Conservation (phyloP, 2,113 vertebrate species). For the Balaeniceps rex region DNA sequence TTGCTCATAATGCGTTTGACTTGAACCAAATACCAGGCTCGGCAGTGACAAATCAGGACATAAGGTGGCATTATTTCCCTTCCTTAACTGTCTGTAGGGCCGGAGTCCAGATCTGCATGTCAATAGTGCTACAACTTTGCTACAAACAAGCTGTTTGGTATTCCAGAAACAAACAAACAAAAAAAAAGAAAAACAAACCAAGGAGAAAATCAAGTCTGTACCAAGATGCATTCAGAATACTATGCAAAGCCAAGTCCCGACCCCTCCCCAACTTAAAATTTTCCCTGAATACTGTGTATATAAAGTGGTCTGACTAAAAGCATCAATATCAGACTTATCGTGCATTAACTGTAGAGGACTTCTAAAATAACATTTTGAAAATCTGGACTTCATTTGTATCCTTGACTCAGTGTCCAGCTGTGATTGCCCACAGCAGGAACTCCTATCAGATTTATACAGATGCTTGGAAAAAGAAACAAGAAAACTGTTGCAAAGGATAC, state of each 20-base stretch:
- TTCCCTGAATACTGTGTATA: background rate
- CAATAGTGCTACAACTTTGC: background rate
- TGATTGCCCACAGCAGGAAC: background rate
- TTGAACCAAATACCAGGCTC: background rate
- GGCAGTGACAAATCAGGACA: conserved; percentile 63
- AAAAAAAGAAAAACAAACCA: background rate
- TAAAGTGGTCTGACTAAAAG: background rate
- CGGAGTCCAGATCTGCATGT: background rate
- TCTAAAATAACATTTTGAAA: background rate
- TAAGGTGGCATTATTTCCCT: conserved; percentile 68
- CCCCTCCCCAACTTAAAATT: background rate
- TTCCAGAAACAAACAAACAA: background rate
- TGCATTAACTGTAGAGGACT: background rate
- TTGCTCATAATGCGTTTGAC: background rate
- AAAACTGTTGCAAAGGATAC: background rate
- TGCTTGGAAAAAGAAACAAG: background rate
- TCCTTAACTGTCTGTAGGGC: background rate
- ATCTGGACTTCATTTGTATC: background rate
- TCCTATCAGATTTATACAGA: background rate
- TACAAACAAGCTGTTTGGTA: background rate
- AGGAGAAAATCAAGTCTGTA: background rate
- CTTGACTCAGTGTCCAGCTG: background rate
- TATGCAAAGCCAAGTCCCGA: background rate
- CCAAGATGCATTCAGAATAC: background rate
- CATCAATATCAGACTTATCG: background rate